Percentiles rank a stretch among this genome's conserved stretches.
These are phyloP conservation scores for Chrysolina haemoptera DNA, from an alignment of 2,888 invertebrate genomes.

Conservation along the genomic window DNA sequence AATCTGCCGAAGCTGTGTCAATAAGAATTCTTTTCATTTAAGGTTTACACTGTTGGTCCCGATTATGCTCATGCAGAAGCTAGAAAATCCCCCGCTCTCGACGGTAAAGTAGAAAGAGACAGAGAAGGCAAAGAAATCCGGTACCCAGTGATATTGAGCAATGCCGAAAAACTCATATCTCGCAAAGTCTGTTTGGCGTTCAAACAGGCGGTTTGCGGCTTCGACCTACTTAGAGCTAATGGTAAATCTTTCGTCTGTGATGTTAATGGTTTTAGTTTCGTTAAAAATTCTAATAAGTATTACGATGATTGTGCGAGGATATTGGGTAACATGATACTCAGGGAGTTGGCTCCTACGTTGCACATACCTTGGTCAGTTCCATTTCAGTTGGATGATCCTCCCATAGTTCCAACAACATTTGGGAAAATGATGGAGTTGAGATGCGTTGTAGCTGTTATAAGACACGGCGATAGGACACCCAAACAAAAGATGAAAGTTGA, in stretches of 20 bases:
- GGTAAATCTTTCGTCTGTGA: conserved; percentile 99
- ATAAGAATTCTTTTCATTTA: conserved; percentile 59
- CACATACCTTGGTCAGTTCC: conserved; percentile 99
- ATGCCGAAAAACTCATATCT: conserved; percentile 97
- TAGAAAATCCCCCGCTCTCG: conserved; percentile 97
- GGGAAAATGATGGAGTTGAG: conserved; percentile 96
- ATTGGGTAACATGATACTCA: conserved; percentile 95
- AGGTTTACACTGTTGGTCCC: conserved; percentile 99
- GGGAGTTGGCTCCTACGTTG: conserved; percentile 94
- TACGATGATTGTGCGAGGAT: conserved; percentile 99
- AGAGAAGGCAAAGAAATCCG: conserved; percentile 98
- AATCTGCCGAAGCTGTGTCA: no score
- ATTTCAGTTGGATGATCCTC: conserved; percentile 97
- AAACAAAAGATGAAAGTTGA: conserved; percentile 99
- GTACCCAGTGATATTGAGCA: conserved; percentile 97
- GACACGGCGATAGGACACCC: conserved; percentile 98
- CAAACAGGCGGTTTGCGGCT: conserved; percentile 99
- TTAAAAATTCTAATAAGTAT: conserved; percentile 99
- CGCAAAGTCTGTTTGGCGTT: conserved; percentile 97
- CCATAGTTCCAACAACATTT: conserved; percentile 98
- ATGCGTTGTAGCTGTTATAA: conserved; percentile 97
- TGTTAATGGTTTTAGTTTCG: conserved; percentile 99
- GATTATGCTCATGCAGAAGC: conserved; percentile 99
- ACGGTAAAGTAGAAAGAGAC: conserved; percentile 98
- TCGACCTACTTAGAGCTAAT: conserved; percentile 97